Evolutionary conservation across 2,888 invertebrate genomes (phyloP), one percentile per base, ranked within the genome.

Genomic region (Bembecia ichneumoniformis): DNA sequence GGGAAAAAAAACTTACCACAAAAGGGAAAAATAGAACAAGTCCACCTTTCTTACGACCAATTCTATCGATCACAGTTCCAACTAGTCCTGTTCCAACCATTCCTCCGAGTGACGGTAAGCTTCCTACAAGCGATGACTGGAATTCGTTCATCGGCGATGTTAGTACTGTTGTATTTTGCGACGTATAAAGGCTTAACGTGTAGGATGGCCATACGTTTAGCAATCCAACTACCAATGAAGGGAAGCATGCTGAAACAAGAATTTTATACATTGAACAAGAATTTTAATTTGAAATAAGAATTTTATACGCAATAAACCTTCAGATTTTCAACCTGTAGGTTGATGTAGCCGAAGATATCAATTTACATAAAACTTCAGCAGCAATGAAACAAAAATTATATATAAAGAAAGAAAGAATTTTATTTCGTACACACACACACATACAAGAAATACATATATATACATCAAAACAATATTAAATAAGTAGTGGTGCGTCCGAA

Each of bases 191-290:
- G 0, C 79, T 73, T 1, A 87, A 63, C 1, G 89, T 87, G 49
- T 90, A 90, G 0, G 91, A 90, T 0, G 89, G 82, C 90, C 91
- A 91, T 1, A 89, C 90, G 48, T 88, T 77, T 0, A 82, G 56
- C 2, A 72, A 13, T 2, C 80, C 86, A 68, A 76, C 74, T 0
- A 72, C 50, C 0, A 74, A 45, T 4, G 70, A 68, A 3, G 75
- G 77, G 14, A 72, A 68, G 13, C 77, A 70, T 53, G 66, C 86
- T 84, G 64, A 1, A 64, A 69, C 46, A 13, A 49, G n/a, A n/a
- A n/a, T n/a, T n/a, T n/a, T n/a, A n/a, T n/a, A n/a, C n/a, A n/a
- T n/a, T n/a, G n/a, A n/a, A n/a, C n/a, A n/a, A n/a, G n/a, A n/a
- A n/a, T n/a, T n/a, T n/a, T n/a, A n/a, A n/a, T n/a, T n/a, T n/a